These are phyloP conservation scores for Phlogophora meticulosa DNA, from an alignment of 2,888 invertebrate genomes.

Conservation along the genomic window DNA sequence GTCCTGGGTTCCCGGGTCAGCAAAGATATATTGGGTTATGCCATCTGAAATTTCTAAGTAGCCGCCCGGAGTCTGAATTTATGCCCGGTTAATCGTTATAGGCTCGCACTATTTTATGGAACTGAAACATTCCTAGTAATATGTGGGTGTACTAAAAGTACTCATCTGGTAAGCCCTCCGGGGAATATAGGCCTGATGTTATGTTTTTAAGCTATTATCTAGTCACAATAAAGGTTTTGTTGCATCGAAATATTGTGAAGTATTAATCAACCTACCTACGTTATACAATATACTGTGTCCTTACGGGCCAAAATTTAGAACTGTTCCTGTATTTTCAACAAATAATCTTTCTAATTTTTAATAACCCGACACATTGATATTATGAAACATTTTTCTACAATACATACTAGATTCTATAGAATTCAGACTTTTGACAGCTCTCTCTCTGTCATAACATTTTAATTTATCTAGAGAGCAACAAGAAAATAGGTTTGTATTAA, in stretches of 20 bases:
- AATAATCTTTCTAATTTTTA: not conserved
- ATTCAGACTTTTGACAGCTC: not conserved
- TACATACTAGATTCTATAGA: too few species aligned
- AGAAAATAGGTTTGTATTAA: not conserved
- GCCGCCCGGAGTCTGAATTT: too few species aligned
- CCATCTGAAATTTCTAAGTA: too few species aligned
- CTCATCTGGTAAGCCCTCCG: too few species aligned
- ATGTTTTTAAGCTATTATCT: not conserved
- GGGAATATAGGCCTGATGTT: too few species aligned
- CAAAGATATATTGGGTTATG: too few species aligned
- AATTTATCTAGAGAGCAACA: not conserved
- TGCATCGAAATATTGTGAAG: not conserved
- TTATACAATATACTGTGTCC: not conserved
- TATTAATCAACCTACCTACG: not conserved
- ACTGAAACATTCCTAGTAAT: too few species aligned
- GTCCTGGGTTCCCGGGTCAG: too few species aligned
- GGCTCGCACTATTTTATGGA: too few species aligned
- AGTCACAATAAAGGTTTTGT: slow-evolving; percentile 3
- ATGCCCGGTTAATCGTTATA: too few species aligned
- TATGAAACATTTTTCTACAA: not conserved
- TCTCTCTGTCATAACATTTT: not conserved
- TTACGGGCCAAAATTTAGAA: too few species aligned
- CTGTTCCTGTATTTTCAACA: not conserved
- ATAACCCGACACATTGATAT: not conserved
- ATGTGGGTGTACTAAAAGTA: too few species aligned